These are phyloP conservation scores for Ennomos quercinarius DNA, from an alignment of 2,888 invertebrate species.

Conservation along the genomic window DNA sequence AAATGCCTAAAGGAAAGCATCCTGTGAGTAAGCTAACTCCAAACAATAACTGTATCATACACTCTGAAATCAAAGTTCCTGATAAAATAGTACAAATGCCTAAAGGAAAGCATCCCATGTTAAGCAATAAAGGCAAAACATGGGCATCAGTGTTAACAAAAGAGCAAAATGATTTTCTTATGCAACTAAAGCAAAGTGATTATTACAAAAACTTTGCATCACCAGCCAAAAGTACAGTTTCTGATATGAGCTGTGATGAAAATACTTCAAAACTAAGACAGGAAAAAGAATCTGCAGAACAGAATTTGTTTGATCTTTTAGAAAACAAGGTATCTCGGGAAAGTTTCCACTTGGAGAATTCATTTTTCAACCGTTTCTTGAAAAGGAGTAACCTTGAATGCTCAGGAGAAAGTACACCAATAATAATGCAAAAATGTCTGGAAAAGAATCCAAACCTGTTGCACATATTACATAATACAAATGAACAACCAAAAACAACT, in stretches of 20 bases:
- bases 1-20: slow-evolving; percentile 68
- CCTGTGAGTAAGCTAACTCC: slow-evolving; percentile 50
- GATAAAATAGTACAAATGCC: slow-evolving; percentile 46
- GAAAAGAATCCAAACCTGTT: slow-evolving; percentile 67
- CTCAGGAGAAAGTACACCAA: slow-evolving; percentile 76
- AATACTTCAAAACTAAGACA: slow-evolving; percentile 55
- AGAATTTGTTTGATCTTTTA: slow-evolving; percentile 91
- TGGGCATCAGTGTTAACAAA: slow-evolving; percentile 77
- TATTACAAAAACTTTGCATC: slow-evolving; percentile 78
- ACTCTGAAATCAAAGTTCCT: slow-evolving; percentile 26
- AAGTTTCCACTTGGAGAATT: slow-evolving; percentile 89
- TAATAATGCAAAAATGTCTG: slow-evolving; percentile 72
- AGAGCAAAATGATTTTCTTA: slow-evolving; percentile 77
- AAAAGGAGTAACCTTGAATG: slow-evolving; percentile 65
- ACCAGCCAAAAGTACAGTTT: slow-evolving; percentile 69
- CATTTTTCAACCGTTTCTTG: slow-evolving; percentile 85
- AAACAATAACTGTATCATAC: no score
- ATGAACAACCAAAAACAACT: slow-evolving; percentile 48
- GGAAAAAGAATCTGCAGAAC: slow-evolving; percentile 86
- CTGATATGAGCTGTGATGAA: slow-evolving; percentile 71
- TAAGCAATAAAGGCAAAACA: slow-evolving; percentile 70
- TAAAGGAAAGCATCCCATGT: slow-evolving; percentile 74
- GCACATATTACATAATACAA: slow-evolving; percentile 64
- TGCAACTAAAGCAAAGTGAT: slow-evolving; percentile 74
- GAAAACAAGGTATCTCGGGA: slow-evolving; percentile 90